phyloP scores from a whole-genome alignment of 2,113 vertebrate genomes.

The Ranitomeya imitator region DNA sequence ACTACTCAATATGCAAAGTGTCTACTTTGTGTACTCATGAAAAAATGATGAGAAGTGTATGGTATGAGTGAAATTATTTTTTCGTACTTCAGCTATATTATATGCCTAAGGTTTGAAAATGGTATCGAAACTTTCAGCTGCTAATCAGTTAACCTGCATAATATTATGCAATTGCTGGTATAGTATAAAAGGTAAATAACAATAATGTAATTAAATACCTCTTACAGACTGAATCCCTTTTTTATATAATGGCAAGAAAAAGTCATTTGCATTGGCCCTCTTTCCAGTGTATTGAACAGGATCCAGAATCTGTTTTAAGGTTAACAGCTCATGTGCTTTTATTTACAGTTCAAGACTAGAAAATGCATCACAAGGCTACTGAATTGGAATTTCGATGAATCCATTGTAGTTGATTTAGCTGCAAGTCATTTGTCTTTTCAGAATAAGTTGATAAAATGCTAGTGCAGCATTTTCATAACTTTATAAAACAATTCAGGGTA shows the following conservation, averaged over 20 bases:
- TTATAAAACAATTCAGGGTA: conserved; percentile 25
- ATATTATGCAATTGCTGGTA: neutral
- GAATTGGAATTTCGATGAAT: conserved; percentile 43
- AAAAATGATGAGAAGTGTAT: too few relatives aligned
- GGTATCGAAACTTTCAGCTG: neutral
- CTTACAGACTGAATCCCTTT: neutral
- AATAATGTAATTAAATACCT: neutral
- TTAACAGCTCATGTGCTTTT: conserved; percentile 38
- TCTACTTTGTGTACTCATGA: too few relatives aligned
- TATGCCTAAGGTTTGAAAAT: neutral
- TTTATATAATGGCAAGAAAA: neutral
- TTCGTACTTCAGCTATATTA: too few relatives aligned
- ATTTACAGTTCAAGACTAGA: conserved; percentile 34
- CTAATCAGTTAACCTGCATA: neutral
- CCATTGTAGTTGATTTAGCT: conserved; percentile 33
- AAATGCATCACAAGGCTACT: conserved; percentile 21
- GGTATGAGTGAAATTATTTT: too few relatives aligned
- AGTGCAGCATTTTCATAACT: conserved; percentile 36
- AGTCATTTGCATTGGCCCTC: conserved; percentile 16
- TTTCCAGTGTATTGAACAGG: conserved; percentile 7
- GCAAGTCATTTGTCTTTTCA: conserved; percentile 29
- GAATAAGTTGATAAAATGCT: conserved; percentile 42
- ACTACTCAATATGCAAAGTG: too few relatives aligned
- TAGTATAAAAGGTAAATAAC: neutral
- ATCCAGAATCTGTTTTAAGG: conserved; percentile 19